Evolutionary conservation across 2,113 vertebrate species (phyloP).

Genomic region (Mustela nigripes): DNA sequence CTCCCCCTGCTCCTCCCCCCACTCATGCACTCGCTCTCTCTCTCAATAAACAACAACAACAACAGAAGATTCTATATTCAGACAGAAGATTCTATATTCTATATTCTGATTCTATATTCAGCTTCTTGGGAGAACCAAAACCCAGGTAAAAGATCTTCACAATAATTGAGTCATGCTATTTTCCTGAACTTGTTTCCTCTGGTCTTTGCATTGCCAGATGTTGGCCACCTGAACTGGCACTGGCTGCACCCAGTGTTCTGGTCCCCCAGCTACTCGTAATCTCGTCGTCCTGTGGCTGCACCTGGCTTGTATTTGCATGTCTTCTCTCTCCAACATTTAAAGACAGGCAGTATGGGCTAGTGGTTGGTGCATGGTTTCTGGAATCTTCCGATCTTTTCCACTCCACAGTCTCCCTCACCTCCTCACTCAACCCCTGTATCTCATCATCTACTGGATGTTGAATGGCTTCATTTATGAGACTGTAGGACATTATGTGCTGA

Average conservation of each 20-base stretch:
- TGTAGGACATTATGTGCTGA: not conserved
- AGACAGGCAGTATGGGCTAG: not conserved
- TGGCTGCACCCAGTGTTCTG: not conserved
- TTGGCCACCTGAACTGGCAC: not conserved
- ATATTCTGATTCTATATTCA: not conserved
- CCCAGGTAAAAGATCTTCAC: not conserved
- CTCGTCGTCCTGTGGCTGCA: not conserved
- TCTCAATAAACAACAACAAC: not conserved
- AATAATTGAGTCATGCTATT: not conserved
- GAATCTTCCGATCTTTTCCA: not conserved
- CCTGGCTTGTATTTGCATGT: not conserved
- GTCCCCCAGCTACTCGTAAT: not conserved
- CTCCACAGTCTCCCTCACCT: not conserved
- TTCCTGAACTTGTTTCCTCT: constrained; percentile 9
- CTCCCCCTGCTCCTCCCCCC: no score
- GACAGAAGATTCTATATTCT: no score
- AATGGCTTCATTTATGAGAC: not conserved
- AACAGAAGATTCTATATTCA: not conserved
- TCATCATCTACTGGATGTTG: not conserved
- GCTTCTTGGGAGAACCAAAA: not conserved
- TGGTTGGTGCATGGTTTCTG: not conserved
- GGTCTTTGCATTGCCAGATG: not conserved
- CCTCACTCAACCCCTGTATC: not conserved
- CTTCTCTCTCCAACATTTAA: not conserved
- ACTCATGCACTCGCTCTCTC: not conserved